These are phyloP conservation scores for Eristalis pertinax DNA, from an alignment of 2,888 invertebrate genomes.

Conservation along the genomic window DNA sequence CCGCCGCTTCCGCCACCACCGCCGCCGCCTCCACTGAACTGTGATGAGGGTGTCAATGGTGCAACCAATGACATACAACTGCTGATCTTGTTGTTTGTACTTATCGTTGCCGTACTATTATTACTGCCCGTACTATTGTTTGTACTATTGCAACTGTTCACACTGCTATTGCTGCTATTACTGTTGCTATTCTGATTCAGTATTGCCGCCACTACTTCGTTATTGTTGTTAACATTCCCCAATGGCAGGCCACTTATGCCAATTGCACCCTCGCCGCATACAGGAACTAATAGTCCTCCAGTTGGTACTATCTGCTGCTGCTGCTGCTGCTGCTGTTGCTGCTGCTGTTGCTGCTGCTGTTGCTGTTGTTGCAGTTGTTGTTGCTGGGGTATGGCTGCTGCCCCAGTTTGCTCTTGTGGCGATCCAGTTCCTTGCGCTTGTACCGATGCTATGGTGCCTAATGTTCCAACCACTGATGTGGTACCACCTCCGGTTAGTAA, in stretches of 20 bases:
- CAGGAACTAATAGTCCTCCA: conserved; percentile 38
- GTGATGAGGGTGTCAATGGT: conserved; percentile 61
- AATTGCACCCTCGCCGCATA: conserved; percentile 55
- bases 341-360: conserved; percentile 11
- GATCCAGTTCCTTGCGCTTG: conserved; percentile 49
- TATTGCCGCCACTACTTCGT: conserved; percentile 55
- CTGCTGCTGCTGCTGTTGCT: conserved; percentile 22
- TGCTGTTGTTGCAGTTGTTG: not conserved
- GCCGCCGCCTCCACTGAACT: conserved; percentile 64
- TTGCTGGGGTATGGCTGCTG: conserved; percentile 24
- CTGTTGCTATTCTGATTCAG: conserved; percentile 66
- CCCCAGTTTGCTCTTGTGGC: conserved; percentile 51
- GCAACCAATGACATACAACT: conserved; percentile 67
- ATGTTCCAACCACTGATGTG: conserved; percentile 62
- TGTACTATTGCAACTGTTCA: conserved; percentile 62
- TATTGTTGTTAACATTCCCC: conserved; percentile 57
- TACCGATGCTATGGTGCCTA: conserved; percentile 34
- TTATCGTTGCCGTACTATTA: conserved; percentile 46
- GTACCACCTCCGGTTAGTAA: conserved; percentile 50
- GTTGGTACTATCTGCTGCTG: conserved; percentile 43
- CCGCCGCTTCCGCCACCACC: conserved; percentile 16
- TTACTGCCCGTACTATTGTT: conserved; percentile 65
- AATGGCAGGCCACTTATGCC: conserved; percentile 56
- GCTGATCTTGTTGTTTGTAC: conserved; percentile 43
- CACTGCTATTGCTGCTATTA: conserved; percentile 69